These are phyloP conservation scores for Epinephelus coioides DNA, from an alignment of 2,797 vertebrate species.

Conservation along the genomic window DNA sequence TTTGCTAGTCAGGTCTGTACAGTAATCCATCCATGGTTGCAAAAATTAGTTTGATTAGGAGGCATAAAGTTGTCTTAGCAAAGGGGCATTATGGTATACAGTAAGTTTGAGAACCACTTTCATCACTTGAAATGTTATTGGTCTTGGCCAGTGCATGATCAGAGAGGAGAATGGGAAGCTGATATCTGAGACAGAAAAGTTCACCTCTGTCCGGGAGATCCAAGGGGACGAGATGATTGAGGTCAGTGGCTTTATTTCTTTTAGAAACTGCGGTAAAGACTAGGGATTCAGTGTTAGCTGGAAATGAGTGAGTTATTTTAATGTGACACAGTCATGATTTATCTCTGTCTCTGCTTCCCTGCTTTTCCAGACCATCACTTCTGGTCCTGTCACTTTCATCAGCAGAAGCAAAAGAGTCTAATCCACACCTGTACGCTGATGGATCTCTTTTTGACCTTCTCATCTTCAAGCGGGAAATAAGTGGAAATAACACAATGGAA, in stretches of 20 bases:
- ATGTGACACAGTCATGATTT: neutral
- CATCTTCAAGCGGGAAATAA: neutral
- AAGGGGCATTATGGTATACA: too few species aligned
- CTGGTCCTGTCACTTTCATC: conserved; percentile 81
- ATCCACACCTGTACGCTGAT: neutral
- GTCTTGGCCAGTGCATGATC: conserved; percentile 83
- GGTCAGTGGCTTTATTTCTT: conserved; percentile 73
- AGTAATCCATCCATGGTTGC: too few species aligned
- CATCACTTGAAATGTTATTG: neutral
- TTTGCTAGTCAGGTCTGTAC: too few species aligned
- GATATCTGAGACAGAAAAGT: conserved; percentile 84
- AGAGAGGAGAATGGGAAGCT: conserved; percentile 88
- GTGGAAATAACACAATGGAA: neutral
- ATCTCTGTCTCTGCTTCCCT: neutral
- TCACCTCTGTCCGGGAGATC: conserved; percentile 87
- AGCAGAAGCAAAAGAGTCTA: conserved; percentile 86
- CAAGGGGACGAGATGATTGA: conserved; percentile 90
- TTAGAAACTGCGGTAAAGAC: neutral
- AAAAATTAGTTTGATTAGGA: too few species aligned
- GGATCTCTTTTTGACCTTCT: neutral
- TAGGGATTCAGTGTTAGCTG: neutral
- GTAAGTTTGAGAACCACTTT: too few species aligned
- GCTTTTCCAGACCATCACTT: conserved; percentile 82
- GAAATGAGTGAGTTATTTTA: neutral
- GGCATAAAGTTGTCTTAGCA: too few species aligned